Evolutionary conservation across 2,113 vertebrate species (phyloP), one percentile per base, ranked within the genome.

Genomic region (Phoenicopterus ruber): DNA sequence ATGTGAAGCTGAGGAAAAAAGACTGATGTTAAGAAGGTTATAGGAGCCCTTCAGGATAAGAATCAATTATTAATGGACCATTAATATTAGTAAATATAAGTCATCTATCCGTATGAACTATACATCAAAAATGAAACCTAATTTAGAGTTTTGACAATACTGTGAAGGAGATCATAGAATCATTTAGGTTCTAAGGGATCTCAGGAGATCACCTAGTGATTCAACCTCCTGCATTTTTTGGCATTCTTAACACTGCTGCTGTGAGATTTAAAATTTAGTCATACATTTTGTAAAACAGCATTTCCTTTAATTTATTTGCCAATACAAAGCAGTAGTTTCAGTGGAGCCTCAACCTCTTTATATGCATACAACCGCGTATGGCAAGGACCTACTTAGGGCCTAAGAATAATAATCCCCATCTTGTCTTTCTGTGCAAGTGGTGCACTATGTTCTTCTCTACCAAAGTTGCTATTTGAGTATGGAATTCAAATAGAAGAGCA

Each of bases 341-440:
- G 57, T 32, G 52, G 42, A 88, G 88, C 9, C 24, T 71, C 31
- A 36, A 5, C 11, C 12, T 49, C 12, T 78, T 40, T 52, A 6
- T 24, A 34, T 16, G 7, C 10, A 44, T 5, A 36, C 2, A 25
- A 10, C 8, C 0, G 0, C 9, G 26, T 74, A 9, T 71, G 28
- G 26, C 15, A 62, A 79, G 26, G 54, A 87, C 38, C 31, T 84
- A 24, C 10, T 26, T 42, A 10, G 13, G 13, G 44, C 16, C 32
- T 32, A 63, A 70, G 28, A 81, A 52, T 11, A 62, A n/a, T 21
- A 59, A 57, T 26, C 16, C 13, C 11, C 59, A 31, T 25, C 12
- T 46, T 76, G 66, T 42, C 38, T 42, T 71, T 40, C 25, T 14
- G 10, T n/a, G 49, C n/a, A 69, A 70, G 21, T 9, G 18, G 13